Percentiles rank a stretch among this genome's conserved stretches.
Evolutionary conservation across 2,113 vertebrate species (phyloP).

Genomic region (Phylloscopus trochilus): DNA sequence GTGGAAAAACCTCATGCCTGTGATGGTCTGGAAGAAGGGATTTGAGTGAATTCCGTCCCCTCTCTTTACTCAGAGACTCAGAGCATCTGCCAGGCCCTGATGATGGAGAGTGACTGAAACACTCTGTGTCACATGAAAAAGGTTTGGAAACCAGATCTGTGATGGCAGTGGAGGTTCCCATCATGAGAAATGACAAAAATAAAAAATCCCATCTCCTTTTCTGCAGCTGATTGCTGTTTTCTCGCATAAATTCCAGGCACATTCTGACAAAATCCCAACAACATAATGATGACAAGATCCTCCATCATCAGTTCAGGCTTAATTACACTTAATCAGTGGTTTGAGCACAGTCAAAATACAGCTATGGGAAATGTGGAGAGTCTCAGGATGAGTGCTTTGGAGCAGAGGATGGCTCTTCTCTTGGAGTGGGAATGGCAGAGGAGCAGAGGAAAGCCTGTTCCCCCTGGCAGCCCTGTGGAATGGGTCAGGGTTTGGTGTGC

Average conservation of each 20-base stretch:
- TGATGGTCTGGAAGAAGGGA: neutral
- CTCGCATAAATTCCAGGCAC: conserved; percentile 28
- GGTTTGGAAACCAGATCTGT: neutral
- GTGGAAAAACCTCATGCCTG: neutral
- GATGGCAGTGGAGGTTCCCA: conserved; percentile 13
- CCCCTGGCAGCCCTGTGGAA: neutral
- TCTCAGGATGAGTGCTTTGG: conserved; percentile 17
- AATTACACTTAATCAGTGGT: conserved; percentile 60
- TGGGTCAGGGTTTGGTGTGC: neutral
- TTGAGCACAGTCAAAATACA: conserved; percentile 55
- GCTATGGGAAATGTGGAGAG: conserved; percentile 19
- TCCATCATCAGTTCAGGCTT: conserved; percentile 53
- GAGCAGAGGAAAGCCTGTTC: neutral
- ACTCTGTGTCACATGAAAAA: neutral
- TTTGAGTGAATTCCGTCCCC: neutral
- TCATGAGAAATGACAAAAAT: neutral
- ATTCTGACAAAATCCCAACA: conserved; percentile 40
- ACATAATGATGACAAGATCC: conserved; percentile 53
- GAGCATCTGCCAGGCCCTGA: neutral
- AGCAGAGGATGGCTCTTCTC: conserved; percentile 20
- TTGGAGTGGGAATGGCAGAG: neutral
- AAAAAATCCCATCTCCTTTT: neutral
- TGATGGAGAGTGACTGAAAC: neutral
- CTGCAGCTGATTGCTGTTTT: conserved; percentile 45
- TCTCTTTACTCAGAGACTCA: neutral